A percentile compares a stretch with the other conserved stretches of the same genome.
Conservation (phyloP, 92 coral and sea anemone species). For the Palythoa grandiflora region DNA sequence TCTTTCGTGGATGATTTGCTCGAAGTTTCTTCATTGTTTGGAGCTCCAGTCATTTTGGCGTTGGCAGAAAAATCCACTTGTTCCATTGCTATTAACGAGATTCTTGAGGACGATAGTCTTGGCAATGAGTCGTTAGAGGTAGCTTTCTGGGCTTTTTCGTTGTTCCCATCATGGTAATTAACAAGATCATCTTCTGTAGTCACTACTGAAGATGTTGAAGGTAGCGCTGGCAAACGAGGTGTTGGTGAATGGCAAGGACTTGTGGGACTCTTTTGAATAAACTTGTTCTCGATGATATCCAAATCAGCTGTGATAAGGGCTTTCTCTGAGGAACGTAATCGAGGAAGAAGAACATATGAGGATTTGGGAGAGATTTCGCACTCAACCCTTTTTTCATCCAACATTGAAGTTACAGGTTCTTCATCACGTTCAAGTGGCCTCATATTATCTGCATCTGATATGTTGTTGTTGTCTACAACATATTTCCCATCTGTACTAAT, state of each 20-base stretch:
- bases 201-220: conserved; percentile 59
- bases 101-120: conserved; percentile 24
- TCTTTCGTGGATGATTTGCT: conserved; percentile 11
- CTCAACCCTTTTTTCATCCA: conserved; percentile 39
- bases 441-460: neutral
- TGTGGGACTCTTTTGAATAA: conserved; percentile 1
- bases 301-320: conserved; percentile 57
- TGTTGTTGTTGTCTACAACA: neutral
- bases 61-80: neutral
- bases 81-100: conserved; percentile 18
- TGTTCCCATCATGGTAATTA: neutral
- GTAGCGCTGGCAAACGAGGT: conserved; percentile 63
- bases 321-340: conserved; percentile 74
- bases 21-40: neutral
- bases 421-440: neutral
- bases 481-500: neutral
- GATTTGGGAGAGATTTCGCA: conserved; percentile 81
- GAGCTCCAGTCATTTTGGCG: neutral
- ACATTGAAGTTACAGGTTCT: neutral
- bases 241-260: conserved; percentile 36
- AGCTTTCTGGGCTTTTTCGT: neutral
- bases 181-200: conserved; percentile 19
- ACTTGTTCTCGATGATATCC: conserved; percentile 17
- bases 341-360: conserved; percentile 93
- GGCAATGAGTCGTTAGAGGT: conserved; percentile 22